Conservation (phyloP, 2,797 vertebrate species). For the Danio choprae region DNA sequence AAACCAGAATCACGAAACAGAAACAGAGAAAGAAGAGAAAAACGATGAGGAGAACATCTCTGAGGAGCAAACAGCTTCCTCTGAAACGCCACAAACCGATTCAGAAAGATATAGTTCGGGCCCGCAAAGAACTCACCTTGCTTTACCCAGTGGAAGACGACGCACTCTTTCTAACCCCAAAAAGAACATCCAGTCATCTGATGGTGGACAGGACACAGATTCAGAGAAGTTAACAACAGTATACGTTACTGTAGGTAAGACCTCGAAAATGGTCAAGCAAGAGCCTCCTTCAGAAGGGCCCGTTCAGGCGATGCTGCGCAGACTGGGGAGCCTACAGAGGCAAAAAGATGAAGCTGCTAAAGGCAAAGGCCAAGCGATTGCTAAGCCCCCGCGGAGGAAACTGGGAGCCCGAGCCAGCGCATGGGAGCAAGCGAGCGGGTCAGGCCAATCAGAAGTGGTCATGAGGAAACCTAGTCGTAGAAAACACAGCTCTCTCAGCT, state of each 20-base stretch:
- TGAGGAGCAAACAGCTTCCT: slow-evolving; percentile 62
- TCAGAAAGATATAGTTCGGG: slow-evolving; percentile 55
- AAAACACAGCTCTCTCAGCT: slow-evolving; percentile 65
- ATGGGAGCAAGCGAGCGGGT: slow-evolving; percentile 72
- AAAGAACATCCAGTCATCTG: slow-evolving; percentile 73
- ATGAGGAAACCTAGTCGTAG: slow-evolving; percentile 74
- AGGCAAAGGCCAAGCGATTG: slow-evolving; percentile 73
- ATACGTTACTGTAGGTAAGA: slow-evolving; percentile 88
- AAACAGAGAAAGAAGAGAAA: slow-evolving; percentile 61
- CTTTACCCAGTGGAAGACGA: slow-evolving; percentile 68
- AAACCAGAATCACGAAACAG: slow-evolving; percentile 55
- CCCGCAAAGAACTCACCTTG: slow-evolving; percentile 50
- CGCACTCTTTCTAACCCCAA: slow-evolving; percentile 74
- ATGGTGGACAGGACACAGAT: slow-evolving; percentile 65
- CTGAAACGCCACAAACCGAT: slow-evolving; percentile 67
- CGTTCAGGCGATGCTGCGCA: slow-evolving; percentile 85
- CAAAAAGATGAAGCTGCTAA: slow-evolving; percentile 75
- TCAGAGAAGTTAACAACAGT: slow-evolving; percentile 82
- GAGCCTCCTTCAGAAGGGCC: slow-evolving; percentile 77
- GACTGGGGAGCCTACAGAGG: slow-evolving; percentile 88
- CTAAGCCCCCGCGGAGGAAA: slow-evolving; percentile 86
- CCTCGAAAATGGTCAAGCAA: slow-evolving; percentile 65
- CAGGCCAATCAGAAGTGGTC: slow-evolving; percentile 58
- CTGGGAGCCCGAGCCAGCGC: slow-evolving; percentile 74
- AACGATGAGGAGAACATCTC: slow-evolving; percentile 61